These are phyloP conservation scores for Pachypeltis micranthus DNA, from an alignment of 1,140 invertebrate species.

Conservation along the genomic window DNA sequence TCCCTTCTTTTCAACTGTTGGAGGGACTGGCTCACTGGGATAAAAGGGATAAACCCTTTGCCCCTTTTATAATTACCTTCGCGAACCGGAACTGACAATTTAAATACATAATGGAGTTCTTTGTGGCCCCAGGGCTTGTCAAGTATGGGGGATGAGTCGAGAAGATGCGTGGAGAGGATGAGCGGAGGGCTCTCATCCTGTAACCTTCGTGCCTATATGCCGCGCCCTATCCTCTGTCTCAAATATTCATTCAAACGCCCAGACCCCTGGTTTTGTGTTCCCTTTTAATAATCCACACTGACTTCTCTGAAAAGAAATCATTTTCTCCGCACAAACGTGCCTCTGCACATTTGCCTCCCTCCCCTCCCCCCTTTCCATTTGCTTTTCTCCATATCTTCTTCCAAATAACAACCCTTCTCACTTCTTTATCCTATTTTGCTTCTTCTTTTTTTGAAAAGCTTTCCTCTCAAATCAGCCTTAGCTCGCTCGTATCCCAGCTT, in stretches of 20 bases:
- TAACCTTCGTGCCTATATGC: background rate
- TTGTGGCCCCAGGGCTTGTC: constrained; percentile 1
- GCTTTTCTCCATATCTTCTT: too few species aligned
- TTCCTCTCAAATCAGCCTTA: too few species aligned
- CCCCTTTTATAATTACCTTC: constrained; percentile 3
- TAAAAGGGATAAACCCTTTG: too few species aligned
- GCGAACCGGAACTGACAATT: constrained; percentile 8
- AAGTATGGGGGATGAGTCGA: background rate
- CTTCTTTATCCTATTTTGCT: too few species aligned
- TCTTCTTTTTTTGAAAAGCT: too few species aligned
- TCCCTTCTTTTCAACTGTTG: too few species aligned
- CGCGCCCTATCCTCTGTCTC: background rate
- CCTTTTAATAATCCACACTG: background rate
- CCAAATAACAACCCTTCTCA: too few species aligned
- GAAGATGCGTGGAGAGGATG: too few species aligned
- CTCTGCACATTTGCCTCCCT: background rate
- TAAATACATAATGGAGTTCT: constrained; percentile 12
- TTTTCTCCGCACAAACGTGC: background rate
- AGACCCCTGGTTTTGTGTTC: background rate
- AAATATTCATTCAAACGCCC: constrained; percentile 7
- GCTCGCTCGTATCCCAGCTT: too few species aligned
- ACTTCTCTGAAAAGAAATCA: background rate
- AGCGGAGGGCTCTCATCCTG: too few species aligned
- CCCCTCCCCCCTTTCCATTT: too few species aligned
- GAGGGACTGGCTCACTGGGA: too few species aligned